Evolutionary conservation across 2,888 invertebrate genomes (phyloP), one percentile per base, ranked within the genome.

Genomic region (Drosophila neonasuta): DNA sequence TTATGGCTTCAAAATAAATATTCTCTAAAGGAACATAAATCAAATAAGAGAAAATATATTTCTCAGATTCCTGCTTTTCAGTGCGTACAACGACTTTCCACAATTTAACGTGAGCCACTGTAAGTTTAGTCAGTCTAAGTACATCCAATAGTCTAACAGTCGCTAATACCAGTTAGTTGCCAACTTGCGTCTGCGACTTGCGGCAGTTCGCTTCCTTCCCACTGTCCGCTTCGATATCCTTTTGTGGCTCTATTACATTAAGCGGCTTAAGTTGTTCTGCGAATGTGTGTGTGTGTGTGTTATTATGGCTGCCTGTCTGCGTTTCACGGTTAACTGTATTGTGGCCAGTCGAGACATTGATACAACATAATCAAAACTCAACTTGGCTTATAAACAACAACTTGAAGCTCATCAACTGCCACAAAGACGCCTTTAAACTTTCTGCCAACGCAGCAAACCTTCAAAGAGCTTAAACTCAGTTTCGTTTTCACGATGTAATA

Each of bases 151-250:
- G 56, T 70, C 60, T 60, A 62, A 54, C 56, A 61, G 59, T 56
- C 59, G 52, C 70, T 74, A 73, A 73, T 70, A 42, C 58, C 60
- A 65, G 55, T 58, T 58, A 62, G 55, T 58, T 69, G 44, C 36
- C 39, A 30, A n/a, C 24, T 42, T 29, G 11, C 32, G 34, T 34
- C 17, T 20, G 29, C 29, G 46, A 46, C 13, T 46, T n/a, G n/a
- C 2, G 2, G 30, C 15, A 9, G 13, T 30, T 20, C 8, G 6
- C 11, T 1, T n/a, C 10, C 11, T 1, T n/a, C n/a, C 5, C 54
- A 34, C 8, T n/a, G 5, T n/a, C n/a, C 17, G 34, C 13, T 6
- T 20, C 30, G 49, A 15, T 51, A 57, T 56, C 41, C 61, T 8
- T 70, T 67, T 59, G 59, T 70, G 56, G 52, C 20, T 49, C 62